These are phyloP conservation scores for Setipinna tenuifilis DNA, from an alignment of 2,797 vertebrate genomes.

Conservation along the genomic window DNA sequence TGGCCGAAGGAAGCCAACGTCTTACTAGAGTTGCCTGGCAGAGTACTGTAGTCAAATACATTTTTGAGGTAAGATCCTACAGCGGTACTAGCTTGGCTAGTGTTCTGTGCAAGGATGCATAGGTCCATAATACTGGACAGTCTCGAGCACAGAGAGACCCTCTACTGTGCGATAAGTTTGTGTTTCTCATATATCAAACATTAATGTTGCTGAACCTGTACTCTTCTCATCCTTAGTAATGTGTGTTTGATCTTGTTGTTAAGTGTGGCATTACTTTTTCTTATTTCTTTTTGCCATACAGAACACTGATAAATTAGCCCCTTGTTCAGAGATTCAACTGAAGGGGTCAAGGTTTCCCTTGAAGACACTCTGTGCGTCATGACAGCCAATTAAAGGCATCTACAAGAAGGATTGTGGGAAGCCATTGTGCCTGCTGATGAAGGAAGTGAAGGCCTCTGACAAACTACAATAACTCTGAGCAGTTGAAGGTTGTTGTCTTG, in stretches of 20 bases:
- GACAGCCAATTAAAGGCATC: background rate
- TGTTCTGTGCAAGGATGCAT: too few relatives aligned
- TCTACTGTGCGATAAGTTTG: too few relatives aligned
- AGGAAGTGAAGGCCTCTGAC: background rate
- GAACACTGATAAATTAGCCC: background rate
- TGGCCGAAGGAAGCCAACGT: too few relatives aligned
- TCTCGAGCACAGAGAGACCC: too few relatives aligned
- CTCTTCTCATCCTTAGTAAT: background rate
- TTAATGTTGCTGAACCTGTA: background rate
- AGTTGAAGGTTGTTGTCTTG: slow-evolving; percentile 8
- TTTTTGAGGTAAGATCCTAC: too few relatives aligned
- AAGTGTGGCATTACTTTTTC: background rate
- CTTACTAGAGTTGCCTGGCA: too few relatives aligned
- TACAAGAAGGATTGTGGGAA: background rate
- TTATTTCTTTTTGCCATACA: background rate
- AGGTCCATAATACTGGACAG: too few relatives aligned
- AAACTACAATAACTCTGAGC: background rate
- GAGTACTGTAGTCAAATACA: too few relatives aligned
- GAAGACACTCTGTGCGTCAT: background rate
- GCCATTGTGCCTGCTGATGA: background rate
- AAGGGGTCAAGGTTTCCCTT: background rate
- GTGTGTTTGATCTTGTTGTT: background rate
- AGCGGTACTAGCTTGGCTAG: too few relatives aligned
- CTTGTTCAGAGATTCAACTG: background rate
- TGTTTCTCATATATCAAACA: too few relatives aligned